A percentile compares a stretch with the other conserved stretches of the same genome.
Evolutionary conservation across 2,888 invertebrate species (phyloP).

Genomic region (Pseudoips prasinana): DNA sequence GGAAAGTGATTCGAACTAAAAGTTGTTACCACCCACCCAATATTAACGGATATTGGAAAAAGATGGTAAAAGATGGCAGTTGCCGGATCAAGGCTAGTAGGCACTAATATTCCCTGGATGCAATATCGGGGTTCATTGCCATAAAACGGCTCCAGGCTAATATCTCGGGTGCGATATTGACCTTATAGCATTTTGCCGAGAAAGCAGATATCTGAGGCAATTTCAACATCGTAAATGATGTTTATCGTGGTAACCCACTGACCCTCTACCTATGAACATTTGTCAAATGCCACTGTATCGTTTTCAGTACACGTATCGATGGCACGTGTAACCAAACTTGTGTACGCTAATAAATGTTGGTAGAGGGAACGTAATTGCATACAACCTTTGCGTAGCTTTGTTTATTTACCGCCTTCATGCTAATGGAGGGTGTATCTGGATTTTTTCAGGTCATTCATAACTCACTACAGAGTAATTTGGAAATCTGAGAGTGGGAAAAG

Average conservation of each 20-base stretch:
- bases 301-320: constrained; percentile 27
- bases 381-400: no score
- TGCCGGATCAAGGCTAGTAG: constrained; percentile 62
- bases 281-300: constrained; percentile 34
- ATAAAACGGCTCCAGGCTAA: constrained; percentile 65
- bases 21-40: constrained; percentile 51
- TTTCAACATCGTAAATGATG: constrained; percentile 62
- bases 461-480: no score
- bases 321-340: constrained; percentile 25
- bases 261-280: constrained; percentile 39
- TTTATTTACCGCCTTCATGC: no score
- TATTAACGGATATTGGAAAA: constrained; percentile 73
- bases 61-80: constrained; percentile 64
- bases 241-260: constrained; percentile 56
- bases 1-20: constrained; percentile 50
- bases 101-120: constrained; percentile 67
- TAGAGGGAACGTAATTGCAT: no score
- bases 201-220: constrained; percentile 60
- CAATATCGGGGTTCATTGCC: constrained; percentile 67
- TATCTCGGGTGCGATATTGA: constrained; percentile 63
- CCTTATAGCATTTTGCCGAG: constrained; percentile 56
- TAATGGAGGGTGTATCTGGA: no score
- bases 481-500: no score
- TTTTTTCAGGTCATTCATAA: no score
- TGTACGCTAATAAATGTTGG: no score